Evolutionary conservation across 2,888 invertebrate genomes (phyloP).

Genomic region (Ormia ochracea): DNA sequence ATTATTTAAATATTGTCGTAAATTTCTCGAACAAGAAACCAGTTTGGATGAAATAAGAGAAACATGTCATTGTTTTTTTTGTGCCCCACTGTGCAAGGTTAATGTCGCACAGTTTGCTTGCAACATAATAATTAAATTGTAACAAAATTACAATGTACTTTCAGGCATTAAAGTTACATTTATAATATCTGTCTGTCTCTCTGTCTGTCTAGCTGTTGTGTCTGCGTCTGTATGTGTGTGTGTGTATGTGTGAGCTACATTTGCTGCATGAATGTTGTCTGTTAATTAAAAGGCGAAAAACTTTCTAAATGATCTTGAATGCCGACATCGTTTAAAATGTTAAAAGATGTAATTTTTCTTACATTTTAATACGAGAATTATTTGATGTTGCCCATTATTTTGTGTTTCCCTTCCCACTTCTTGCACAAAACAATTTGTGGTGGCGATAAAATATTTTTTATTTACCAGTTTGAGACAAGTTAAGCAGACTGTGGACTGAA

Average conservation of each 20-base stretch:
- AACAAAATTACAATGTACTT: constrained; percentile 39
- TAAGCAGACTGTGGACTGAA: neutral
- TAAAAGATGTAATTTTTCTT: constrained; percentile 53
- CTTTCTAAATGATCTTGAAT: constrained; percentile 44
- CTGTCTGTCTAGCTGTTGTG: neutral
- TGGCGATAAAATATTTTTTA: constrained; percentile 3
- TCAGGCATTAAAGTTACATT: neutral
- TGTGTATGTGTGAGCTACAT: too few species aligned
- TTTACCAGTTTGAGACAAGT: constrained; percentile 2
- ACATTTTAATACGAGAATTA: constrained; percentile 46
- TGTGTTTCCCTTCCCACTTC: neutral
- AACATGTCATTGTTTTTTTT: neutral
- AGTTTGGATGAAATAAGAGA: too few species aligned
- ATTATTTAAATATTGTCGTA: too few species aligned
- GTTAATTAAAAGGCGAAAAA: constrained; percentile 52
- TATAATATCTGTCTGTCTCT: neutral
- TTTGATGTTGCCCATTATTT: constrained; percentile 9
- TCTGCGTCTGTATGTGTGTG: too few species aligned
- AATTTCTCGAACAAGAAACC: too few species aligned
- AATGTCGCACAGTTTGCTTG: constrained; percentile 7
- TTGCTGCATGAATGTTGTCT: constrained; percentile 21
- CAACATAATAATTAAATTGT: constrained; percentile 59
- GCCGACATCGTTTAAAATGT: constrained; percentile 57
- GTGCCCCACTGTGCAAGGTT: neutral
- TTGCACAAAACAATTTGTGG: neutral